These are phyloP conservation scores for Rhincodon typus DNA, from an alignment of 2,797 vertebrate genomes.

Conservation along the genomic window DNA sequence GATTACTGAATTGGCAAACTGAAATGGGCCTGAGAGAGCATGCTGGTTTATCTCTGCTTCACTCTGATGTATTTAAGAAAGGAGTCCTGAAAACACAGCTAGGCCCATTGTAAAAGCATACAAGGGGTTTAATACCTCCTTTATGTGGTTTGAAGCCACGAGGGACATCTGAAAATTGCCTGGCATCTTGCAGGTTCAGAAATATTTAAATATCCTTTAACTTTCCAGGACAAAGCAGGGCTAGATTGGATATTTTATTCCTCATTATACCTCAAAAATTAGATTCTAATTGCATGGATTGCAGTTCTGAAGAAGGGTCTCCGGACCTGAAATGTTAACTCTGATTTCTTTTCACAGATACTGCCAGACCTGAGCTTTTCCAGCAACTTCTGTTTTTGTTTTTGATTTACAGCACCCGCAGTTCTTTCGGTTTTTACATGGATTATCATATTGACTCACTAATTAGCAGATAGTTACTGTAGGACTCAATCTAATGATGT, in stretches of 20 bases:
- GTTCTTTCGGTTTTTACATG: not conserved
- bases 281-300: too few relatives aligned
- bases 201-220: not conserved
- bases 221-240: not conserved
- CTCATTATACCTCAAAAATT: not conserved
- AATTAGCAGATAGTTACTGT: not conserved
- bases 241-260: not conserved
- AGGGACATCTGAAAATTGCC: not conserved
- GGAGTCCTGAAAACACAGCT: too few relatives aligned
- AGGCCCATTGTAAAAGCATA: not conserved
- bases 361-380: too few relatives aligned
- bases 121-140: not conserved
- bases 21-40: not conserved
- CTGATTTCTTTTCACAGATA: too few relatives aligned
- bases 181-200: not conserved
- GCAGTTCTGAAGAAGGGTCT: too few relatives aligned
- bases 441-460: not conserved
- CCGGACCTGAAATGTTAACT: too few relatives aligned
- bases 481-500: not conserved
- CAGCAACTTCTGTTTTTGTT: too few relatives aligned
- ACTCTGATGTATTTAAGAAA: not conserved
- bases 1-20: not conserved
- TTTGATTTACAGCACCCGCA: too few relatives aligned
- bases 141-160: not conserved
- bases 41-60: not conserved